These are phyloP conservation scores for Drosophila nr. fundita DNA, from an alignment of 2,888 invertebrate species.

Conservation along the genomic window DNA sequence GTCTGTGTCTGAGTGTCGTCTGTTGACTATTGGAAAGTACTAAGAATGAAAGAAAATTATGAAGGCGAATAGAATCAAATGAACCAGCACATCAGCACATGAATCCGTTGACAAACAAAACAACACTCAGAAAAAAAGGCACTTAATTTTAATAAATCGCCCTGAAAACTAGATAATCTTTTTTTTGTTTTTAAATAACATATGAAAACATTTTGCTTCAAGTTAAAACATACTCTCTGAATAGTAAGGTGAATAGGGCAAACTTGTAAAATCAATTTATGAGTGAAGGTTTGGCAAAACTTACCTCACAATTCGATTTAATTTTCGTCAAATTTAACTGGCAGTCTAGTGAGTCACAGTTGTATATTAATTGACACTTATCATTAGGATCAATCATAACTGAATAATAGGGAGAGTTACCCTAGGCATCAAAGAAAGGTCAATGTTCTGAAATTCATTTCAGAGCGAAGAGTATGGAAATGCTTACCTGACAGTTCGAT, in stretches of 20 bases:
- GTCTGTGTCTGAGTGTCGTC: slow-evolving; percentile 27
- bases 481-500: neutral
- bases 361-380: slow-evolving; percentile 49
- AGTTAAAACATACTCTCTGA: neutral
- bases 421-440: too few species aligned
- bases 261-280: neutral
- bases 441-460: too few species aligned
- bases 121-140: neutral
- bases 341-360: neutral
- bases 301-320: neutral
- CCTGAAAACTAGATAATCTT: too few species aligned
- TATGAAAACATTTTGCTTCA: too few species aligned
- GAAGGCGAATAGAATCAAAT: slow-evolving; percentile 30
- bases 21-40: slow-evolving; percentile 3
- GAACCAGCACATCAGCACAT: neutral
- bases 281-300: neutral
- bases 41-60: slow-evolving; percentile 21
- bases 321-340: too few species aligned
- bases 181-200: too few species aligned
- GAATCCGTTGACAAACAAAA: neutral
- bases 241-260: neutral
- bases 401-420: neutral
- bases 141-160: neutral
- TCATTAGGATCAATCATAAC: slow-evolving; percentile 71
- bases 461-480: too few species aligned